Conservation (phyloP, 1,140 invertebrate species). For the Drosophila kikkawai region DNA sequence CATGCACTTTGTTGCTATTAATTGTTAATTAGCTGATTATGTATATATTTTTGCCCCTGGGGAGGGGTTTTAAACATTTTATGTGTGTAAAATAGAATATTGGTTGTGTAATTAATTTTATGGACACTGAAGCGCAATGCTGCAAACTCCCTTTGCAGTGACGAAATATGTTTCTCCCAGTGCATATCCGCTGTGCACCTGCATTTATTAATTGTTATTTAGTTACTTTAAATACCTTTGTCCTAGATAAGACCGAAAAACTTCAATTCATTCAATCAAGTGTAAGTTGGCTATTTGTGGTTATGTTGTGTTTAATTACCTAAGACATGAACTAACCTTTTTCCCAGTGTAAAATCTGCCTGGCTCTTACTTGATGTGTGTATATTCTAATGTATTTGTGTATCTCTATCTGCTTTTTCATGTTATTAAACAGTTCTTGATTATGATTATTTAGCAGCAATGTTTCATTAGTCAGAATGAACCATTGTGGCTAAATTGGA, state of each 20-base stretch:
- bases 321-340: constrained; percentile 19
- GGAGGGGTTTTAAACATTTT: background rate
- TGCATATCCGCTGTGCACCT: constrained; percentile 3
- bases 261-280: background rate
- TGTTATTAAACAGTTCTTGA: background rate
- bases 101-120: background rate
- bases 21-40: background rate
- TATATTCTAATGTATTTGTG: background rate
- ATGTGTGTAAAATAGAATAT: background rate
- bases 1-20: background rate
- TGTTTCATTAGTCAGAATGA: background rate
- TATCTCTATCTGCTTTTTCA: background rate
- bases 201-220: background rate
- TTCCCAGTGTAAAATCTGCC: constrained; percentile 11
- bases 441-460: constrained; percentile 10
- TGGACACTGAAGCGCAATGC: background rate
- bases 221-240: constrained; percentile 2
- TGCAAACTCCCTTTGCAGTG: background rate
- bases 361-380: background rate
- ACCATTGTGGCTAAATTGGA: background rate
- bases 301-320: background rate
- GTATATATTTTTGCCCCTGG: background rate
- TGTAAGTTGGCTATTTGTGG: background rate
- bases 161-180: constrained; percentile 3
- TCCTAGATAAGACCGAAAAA: constrained; percentile 4